These are phyloP conservation scores for Lepeophtheirus salmonis DNA, from an alignment of 1,140 invertebrate species.

Conservation along the genomic window DNA sequence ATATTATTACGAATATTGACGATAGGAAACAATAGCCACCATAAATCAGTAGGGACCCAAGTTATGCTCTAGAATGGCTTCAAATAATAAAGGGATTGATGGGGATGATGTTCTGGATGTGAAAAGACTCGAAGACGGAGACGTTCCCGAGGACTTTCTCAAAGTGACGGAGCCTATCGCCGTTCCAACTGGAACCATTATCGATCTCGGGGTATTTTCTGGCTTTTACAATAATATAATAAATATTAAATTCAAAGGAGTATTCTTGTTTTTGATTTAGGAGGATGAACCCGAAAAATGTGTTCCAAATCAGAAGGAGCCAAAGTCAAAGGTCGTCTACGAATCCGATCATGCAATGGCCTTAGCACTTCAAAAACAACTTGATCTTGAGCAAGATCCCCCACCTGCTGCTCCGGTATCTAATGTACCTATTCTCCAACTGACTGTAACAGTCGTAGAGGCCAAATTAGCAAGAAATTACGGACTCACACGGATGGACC, in stretches of 20 bases:
- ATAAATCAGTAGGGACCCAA: no score
- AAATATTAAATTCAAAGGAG: neutral
- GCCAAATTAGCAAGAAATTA: constrained; percentile 43
- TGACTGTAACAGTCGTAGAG: constrained; percentile 16
- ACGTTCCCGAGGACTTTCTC: neutral
- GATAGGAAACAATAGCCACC: no score
- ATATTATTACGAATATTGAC: no score
- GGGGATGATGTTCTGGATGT: neutral
- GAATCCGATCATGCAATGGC: constrained; percentile 13
- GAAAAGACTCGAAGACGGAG: neutral
- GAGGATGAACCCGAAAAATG: no score
- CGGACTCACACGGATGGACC: constrained; percentile 87
- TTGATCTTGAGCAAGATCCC: constrained; percentile 3
- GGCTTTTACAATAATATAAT: no score
- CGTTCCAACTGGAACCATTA: neutral
- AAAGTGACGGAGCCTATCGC: neutral
- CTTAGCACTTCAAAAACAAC: constrained; percentile 15
- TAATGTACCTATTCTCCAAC: neutral
- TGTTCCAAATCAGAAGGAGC: no score
- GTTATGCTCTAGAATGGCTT: no score
- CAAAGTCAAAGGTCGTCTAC: neutral
- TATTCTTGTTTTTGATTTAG: no score
- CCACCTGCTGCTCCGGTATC: neutral
- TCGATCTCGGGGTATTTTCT: neutral
- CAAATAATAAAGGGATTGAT: no score